Evolutionary conservation across 2,888 invertebrate species (phyloP).

Genomic region (Alsophila aescularia): DNA sequence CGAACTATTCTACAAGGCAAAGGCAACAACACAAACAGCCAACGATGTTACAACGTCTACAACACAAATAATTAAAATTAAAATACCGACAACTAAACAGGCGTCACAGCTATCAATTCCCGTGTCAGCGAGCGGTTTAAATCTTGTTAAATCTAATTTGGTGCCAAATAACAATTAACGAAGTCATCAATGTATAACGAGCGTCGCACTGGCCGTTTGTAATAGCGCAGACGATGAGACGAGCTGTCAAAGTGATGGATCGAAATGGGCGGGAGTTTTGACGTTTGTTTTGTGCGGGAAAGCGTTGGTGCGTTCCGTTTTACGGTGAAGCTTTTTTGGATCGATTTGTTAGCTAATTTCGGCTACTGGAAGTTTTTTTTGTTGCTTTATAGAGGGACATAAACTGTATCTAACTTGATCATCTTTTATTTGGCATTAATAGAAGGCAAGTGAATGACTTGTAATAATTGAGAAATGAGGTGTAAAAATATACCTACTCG

Average conservation of each 20-base stretch:
- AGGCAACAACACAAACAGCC: background rate
- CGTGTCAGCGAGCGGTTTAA: conserved; percentile 21
- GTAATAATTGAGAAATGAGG: too few relatives aligned
- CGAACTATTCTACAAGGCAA: background rate
- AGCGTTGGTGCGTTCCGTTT: conserved; percentile 40
- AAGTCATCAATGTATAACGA: conserved; percentile 21
- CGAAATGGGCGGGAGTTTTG: conserved; percentile 53
- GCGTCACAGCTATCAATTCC: conserved; percentile 28
- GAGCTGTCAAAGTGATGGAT: conserved; percentile 58
- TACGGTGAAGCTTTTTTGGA: conserved; percentile 18
- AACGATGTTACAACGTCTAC: background rate
- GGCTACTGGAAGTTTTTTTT: background rate
- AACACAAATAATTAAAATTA: conserved; percentile 38
- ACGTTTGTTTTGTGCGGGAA: conserved; percentile 52
- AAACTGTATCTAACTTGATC: background rate
- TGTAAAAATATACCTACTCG: too few relatives aligned
- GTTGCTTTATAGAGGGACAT: background rate
- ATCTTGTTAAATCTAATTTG: conserved; percentile 66
- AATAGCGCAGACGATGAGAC: conserved; percentile 26
- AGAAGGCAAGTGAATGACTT: too few relatives aligned
- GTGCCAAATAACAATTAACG: conserved; percentile 17
- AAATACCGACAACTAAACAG: conserved; percentile 32
- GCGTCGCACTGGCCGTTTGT: conserved; percentile 35
- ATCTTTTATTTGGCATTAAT: background rate
- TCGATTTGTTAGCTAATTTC: conserved; percentile 18